Base-by-base conservation (phyloP, 2,888 invertebrate species). In the Tipula lateralis region DNA sequence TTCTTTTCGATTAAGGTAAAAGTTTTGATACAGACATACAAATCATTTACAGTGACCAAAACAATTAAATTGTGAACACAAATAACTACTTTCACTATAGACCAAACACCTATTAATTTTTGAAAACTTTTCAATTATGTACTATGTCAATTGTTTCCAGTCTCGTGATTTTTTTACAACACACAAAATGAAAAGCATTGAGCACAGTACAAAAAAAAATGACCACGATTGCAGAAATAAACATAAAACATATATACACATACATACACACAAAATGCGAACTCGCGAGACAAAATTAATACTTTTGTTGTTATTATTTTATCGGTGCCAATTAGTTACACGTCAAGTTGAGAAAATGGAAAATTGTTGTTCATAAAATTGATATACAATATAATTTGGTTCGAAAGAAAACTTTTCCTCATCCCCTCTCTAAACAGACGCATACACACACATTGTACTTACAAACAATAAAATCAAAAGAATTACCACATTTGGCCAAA, bases 321-420 rank as follows among this genome's bases (percentile, higher is more conserved):
- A 66, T 66, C 66, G 66, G 24, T 24, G 66, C 66, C 66, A 66
- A 66, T 66, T 66, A 66, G 66, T 66, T 66, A 66, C 66, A 66
- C 66, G 66, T 66, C 66, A 66, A 66, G 66, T 66, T 50, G 44
- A 16, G 44, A 50, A 50, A 50, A 16, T 16, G 44, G 19, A 50
- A 50, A 50, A 50, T 39, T 39, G 16, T 50, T 24, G 7, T 66
- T 3, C 24, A 24, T 66, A 66, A 66, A 2, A 66, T 24, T 66
- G 7, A 66, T 7, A 66, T 16, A 16, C 16, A 16, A 50, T 16
- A 50, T 34, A n/a, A n/a, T n/a, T n/a, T n/a, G n/a, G n/a, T n/a
- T n/a, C n/a, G n/a, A 39, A 39, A 39, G 39, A 39, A 39, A 39
- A 13, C 39, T 13, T 2, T n/a, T n/a, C n/a, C n/a, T n/a, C n/a